Conservation (phyloP, 2,888 invertebrate genomes). For the Corythucha ciliata region DNA sequence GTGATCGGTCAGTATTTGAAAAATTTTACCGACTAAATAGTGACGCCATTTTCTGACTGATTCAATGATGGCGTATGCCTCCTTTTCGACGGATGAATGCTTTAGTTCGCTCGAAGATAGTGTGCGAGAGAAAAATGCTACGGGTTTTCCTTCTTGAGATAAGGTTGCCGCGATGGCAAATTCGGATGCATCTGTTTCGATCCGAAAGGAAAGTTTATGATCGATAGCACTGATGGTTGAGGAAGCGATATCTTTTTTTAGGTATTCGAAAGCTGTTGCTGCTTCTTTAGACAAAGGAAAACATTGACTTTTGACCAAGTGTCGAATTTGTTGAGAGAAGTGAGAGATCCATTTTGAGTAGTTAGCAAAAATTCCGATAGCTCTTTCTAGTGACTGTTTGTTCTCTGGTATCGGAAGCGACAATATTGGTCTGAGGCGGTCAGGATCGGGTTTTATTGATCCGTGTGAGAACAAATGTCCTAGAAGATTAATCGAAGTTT, state of each 20-base stretch:
- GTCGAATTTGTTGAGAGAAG: conserved; percentile 6
- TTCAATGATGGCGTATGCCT: too few species aligned
- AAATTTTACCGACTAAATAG: too few species aligned
- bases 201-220: not conserved
- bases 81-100: not conserved
- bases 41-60: too few species aligned
- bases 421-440: conserved; percentile 1
- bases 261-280: too few species aligned
- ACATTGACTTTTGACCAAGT: not conserved
- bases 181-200: conserved; percentile 5
- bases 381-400: conserved; percentile 2
- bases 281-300: conserved; percentile 6
- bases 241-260: not conserved
- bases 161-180: conserved; percentile 13
- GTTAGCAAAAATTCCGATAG: conserved; percentile 14
- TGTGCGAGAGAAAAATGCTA: conserved; percentile 17
- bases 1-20: not conserved
- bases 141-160: not conserved
- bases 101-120: conserved; percentile 2
- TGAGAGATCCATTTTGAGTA: conserved; percentile 14
- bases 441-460: conserved; percentile 2
- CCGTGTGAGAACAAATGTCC: not conserved
- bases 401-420: conserved; percentile 2
- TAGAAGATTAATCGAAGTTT: not conserved
- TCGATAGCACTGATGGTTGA: not conserved